Percentiles rank a stretch among this genome's conserved stretches.
Evolutionary conservation across 64 coral and sea anemone species (phyloP).

Genomic region (Dendronephthya gigantea): DNA sequence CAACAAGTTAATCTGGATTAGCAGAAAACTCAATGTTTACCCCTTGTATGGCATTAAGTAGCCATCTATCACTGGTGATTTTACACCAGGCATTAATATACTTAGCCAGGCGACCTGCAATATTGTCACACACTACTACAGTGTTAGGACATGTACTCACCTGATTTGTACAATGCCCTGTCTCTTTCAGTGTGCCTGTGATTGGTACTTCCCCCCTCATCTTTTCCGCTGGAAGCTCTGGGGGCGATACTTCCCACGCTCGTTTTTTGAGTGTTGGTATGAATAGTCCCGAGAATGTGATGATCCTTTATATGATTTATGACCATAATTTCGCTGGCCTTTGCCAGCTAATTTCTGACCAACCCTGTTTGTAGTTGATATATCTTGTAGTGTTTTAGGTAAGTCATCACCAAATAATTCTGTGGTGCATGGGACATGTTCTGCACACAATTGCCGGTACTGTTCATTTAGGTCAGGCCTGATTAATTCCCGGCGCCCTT

Average conservation of each 20-base stretch:
- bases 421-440: neutral
- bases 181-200: neutral
- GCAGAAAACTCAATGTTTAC: neutral
- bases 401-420: neutral
- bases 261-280: neutral
- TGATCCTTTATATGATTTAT: neutral
- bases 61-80: neutral
- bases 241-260: neutral
- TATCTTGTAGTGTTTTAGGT: neutral
- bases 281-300: neutral
- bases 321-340: neutral
- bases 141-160: neutral
- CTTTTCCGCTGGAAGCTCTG: neutral
- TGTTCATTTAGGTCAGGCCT: neutral
- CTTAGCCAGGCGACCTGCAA: neutral
- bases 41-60: neutral
- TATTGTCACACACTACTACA: neutral
- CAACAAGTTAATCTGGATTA: neutral
- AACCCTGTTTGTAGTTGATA: neutral
- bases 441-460: constrained; percentile 6
- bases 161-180: neutral
- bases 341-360: neutral
- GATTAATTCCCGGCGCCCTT: neutral
- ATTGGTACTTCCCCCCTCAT: too few species aligned
- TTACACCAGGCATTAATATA: neutral